Conservation (phyloP, 2,113 vertebrate genomes). For the Thinocorus orbignyianus region DNA sequence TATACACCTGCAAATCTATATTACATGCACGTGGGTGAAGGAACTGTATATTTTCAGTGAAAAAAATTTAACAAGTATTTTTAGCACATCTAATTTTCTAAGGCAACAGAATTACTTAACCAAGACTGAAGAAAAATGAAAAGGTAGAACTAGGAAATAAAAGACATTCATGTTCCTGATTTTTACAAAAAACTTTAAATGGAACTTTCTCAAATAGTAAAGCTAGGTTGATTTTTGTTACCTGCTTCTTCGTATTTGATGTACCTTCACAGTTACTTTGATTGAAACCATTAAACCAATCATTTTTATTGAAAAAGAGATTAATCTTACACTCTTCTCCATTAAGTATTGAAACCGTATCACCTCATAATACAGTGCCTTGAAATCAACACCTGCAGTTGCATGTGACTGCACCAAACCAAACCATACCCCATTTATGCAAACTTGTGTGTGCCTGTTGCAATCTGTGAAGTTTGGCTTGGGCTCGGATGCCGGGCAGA, state of each 20-base stretch:
- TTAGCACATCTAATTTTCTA: background rate
- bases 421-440: constrained; percentile 87
- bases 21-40: background rate
- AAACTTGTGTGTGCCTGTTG: constrained; percentile 91
- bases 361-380: background rate
- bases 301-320: background rate
- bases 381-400: background rate
- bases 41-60: background rate
- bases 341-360: rapidly evolving
- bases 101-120: background rate
- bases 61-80: background rate
- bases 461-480: constrained; percentile 89
- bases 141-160: background rate
- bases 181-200: background rate
- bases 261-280: background rate
- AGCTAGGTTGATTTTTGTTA: background rate
- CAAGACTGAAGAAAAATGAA: background rate
- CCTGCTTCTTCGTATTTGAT: background rate
- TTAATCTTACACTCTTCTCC: background rate
- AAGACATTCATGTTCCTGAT: background rate
- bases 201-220: background rate
- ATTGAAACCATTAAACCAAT: background rate
- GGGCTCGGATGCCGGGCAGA: constrained; percentile 86
- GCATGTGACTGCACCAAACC: background rate
- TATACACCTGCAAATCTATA: background rate